Percentiles rank a stretch among this genome's conserved stretches.
Evolutionary conservation across 2,797 vertebrate species (phyloP).

Genomic region (Peromyscus melanophrys): DNA sequence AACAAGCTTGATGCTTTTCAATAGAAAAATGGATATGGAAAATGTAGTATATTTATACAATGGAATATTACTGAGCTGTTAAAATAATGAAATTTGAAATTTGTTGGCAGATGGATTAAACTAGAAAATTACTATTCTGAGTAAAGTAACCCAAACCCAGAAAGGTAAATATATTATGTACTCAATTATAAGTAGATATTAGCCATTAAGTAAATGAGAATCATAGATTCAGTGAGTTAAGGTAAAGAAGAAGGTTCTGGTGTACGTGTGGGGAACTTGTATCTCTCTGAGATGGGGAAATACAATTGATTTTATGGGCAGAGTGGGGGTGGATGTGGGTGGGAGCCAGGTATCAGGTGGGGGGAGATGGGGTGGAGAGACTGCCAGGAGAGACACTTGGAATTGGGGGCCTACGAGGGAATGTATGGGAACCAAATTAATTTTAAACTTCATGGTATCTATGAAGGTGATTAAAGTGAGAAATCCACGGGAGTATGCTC

Average conservation of each 20-base stretch:
- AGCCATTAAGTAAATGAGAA: not conserved
- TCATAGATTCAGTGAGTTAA: not conserved
- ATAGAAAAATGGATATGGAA: too few species aligned
- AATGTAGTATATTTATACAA: too few species aligned
- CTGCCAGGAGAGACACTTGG: fast-evolving
- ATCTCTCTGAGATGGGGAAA: not conserved
- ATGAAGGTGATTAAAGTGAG: not conserved
- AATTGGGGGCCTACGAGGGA: not conserved
- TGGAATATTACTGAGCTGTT: too few species aligned
- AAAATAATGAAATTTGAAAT: too few species aligned
- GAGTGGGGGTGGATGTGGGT: not conserved
- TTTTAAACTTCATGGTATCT: not conserved
- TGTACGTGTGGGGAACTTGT: too few species aligned
- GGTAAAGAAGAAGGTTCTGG: not conserved
- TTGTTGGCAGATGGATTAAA: too few species aligned
- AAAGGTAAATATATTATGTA: not conserved
- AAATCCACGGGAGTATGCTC: too few species aligned
- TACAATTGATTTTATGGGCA: not conserved
- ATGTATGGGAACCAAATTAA: not conserved
- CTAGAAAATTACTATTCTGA: too few species aligned
- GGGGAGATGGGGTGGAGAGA: too few species aligned
- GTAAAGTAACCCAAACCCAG: too few species aligned
- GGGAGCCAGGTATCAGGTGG: not conserved
- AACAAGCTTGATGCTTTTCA: too few species aligned
- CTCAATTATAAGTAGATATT: not conserved